Evolutionary conservation across 2,888 invertebrate species (phyloP), one percentile per base, ranked within the genome.

Genomic region (Neoascia interrupta): DNA sequence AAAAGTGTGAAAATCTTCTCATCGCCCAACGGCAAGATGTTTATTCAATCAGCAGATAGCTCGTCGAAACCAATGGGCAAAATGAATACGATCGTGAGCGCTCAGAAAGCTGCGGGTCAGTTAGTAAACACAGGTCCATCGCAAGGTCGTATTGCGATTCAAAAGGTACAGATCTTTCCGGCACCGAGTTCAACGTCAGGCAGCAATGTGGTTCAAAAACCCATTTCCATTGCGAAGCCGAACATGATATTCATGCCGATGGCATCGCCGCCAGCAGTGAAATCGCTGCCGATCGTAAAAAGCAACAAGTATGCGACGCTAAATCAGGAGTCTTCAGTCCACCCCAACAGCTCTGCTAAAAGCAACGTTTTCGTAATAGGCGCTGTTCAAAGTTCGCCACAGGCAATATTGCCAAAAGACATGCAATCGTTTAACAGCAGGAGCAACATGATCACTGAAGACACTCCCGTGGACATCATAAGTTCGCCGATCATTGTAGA

Each of bases 401-500:
- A 56, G 37, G 66, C 47, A 11, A 66, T 64, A 39, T 37, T 54
- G 21, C 36, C 28, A 13, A 58, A 37, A n/a, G 74, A 73, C 8
- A 36, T 82, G 45, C 69, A 47, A 51, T 54, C n/a, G 3, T 83
- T 73, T 23, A 70, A 80, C 10, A 82, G 81, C 74, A 79, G 79
- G 26, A 82, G 83, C 81, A 86, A 86, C 80, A 84, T 88, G 53
- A 88, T 92, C 60, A 92, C 92, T 5, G 90, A 90, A 83, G 92
- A 92, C 82, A 91, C 92, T 1, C 92, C 92, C 3, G 91, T 92
- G 18, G 89, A 88, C 84, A 88, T 89, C 23, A 84, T 89, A 11
- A 86, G 86, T 26, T 86, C 86, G 83, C 87, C 87, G 13, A 87
- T 87, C 18, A 86, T 87, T 75, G 87, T 87, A 56, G 87, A 86